Base-by-base conservation (phyloP, 2,888 invertebrate species). In the Habrosyne pyritoides region DNA sequence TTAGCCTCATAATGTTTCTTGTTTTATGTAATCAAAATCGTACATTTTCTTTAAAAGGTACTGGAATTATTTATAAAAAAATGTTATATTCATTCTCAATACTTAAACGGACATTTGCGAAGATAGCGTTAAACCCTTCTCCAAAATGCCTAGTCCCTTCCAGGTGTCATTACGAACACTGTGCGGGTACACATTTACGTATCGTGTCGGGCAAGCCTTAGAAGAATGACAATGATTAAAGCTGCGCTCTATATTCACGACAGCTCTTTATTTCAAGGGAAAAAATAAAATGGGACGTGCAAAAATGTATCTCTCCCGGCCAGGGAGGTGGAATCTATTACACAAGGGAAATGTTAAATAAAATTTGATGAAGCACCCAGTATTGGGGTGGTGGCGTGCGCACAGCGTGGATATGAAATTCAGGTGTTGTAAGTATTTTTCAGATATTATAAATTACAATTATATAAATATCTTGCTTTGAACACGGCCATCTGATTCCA, bases 151-250 rank as follows among this genome's bases (percentile, higher is more conserved):
- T 18, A 18, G 42, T 8, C 42, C 42, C 14, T 18, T 42, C 18
- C 42, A 42, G 42, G 42, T 42, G 42, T 42, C 42, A 18, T 42
- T 42, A 18, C 42, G 18, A 42, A n/a, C 42, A 42, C 5, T 50
- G 14, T 26, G n/a, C n/a, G 28, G 10, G 28, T 28, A 21, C 30
- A 50, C 50, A 42, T 42, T 50, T 50, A 21, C 50, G 30, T 30
- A 30, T 50, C 50, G 50, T 30, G 18, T 50, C 21, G 21, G 28
- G 21, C 50, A 24, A n/a, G 50, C 50, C 18, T 50, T 28, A 50
- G 30, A 50, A 50, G 30, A 50, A 50, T 21, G 50, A 28, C 30
- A 50, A 21, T 50, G 50, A 50, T 50, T 50, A 50, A 50, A 50
- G 50, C 50, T 50, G 26, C 26, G 18, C 28, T 28, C 50, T 50